Evolutionary conservation across 2,797 vertebrate genomes (phyloP), one percentile per base, ranked within the genome.

Genomic region (Apogon talboti): DNA sequence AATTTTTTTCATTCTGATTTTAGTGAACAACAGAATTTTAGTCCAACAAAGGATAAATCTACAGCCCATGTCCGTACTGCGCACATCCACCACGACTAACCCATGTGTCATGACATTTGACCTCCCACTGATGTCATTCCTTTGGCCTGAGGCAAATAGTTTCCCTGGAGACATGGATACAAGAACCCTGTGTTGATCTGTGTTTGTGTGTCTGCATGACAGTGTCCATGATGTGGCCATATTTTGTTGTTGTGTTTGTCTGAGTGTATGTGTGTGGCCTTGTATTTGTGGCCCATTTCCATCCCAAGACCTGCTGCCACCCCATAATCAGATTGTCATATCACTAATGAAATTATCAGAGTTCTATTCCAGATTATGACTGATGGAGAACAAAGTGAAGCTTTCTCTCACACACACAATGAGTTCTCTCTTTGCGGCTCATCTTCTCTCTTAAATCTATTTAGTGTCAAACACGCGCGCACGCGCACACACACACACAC

Each of bases 301-400:
- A 77, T 71, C n/a, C 58, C 69, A 84, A 64, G 75, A 67, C 56
- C 63, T 71, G 58, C 79, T 37, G 79, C 82, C 78, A 66, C 49
- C 59, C 18, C 45, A 45, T 85, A 84, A 89, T 88, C 77, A 70
- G 59, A 88, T 90, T 85, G 21, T 33, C 38, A 58, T 60, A 48
- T 52, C 66, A 33, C 37, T 74, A 83, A 86, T 81, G 35, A 68
- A 64, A 85, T 89, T 85, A 87, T 63, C 55, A 64, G 37, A 72
- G 76, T 70, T 81, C 44, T 71, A 46, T 64, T 74, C n/a, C 46
- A 71, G 43, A 77, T 72, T 50, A 71, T 67, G 71, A 69, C 75
- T 63, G 30, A 76, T 68, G 65, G 63, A 61, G 53, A 54, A 71
- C 61, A 62, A 62, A 66, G 46, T 58, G 47, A 33, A 14, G 47